Percentiles rank a stretch among this genome's conserved stretches.
Conservation (phyloP, 2,888 invertebrate species). For the Meiosimyza decipiens region DNA sequence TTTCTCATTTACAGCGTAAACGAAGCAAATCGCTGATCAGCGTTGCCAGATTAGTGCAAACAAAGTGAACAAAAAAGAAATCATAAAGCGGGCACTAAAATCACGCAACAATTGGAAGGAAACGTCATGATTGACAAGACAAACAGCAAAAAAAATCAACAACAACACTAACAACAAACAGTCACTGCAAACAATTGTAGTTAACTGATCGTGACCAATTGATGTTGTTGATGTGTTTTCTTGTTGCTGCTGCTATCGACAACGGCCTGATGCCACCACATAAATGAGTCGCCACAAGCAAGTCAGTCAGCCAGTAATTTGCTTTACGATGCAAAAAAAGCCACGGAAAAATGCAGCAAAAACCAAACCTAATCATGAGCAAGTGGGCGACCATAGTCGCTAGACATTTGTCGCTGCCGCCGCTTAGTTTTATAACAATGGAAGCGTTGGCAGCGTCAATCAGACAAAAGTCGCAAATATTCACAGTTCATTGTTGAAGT, state of each 20-base stretch:
- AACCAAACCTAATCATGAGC: not conserved
- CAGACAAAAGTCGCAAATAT: too few relatives aligned
- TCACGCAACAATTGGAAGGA: not conserved
- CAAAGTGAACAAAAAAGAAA: too few relatives aligned
- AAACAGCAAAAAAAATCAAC: slow-evolving; percentile 13
- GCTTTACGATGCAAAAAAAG: too few relatives aligned
- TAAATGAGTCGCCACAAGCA: slow-evolving; percentile 9
- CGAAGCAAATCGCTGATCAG: slow-evolving; percentile 29
- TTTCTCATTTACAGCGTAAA: slow-evolving; percentile 10
- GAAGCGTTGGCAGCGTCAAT: too few relatives aligned
- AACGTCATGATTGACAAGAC: slow-evolving; percentile 18
- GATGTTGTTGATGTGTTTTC: not conserved
- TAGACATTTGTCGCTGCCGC: not conserved
- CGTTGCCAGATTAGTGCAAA: slow-evolving; percentile 20
- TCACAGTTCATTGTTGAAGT: too few relatives aligned
- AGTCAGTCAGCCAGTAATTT: not conserved
- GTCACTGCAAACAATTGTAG: slow-evolving; percentile 20
- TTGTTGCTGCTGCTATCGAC: slow-evolving; percentile 10
- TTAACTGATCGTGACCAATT: slow-evolving; percentile 34
- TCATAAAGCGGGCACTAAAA: not conserved
- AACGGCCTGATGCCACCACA: not conserved
- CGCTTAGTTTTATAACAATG: too few relatives aligned
- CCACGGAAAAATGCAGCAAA: too few relatives aligned
- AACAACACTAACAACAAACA: slow-evolving; percentile 16
- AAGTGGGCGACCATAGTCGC: not conserved